A percentile compares a stretch with the other conserved stretches of the same genome.
These are phyloP conservation scores for Canis aureus DNA, from an alignment of 2,113 vertebrate species.

Conservation along the genomic window DNA sequence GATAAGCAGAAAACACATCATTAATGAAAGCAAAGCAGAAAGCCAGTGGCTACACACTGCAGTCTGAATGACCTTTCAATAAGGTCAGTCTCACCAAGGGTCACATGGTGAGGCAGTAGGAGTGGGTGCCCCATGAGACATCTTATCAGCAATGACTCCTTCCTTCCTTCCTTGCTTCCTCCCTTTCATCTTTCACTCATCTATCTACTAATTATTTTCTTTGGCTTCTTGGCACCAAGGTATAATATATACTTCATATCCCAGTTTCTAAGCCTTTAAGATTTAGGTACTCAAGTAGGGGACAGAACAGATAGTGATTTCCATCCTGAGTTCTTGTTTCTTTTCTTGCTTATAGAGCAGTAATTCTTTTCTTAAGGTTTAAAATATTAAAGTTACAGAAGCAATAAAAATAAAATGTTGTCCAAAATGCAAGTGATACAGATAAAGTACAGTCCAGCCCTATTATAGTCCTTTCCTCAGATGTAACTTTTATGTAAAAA, in stretches of 20 bases:
- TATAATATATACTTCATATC: background rate
- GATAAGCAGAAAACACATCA: background rate
- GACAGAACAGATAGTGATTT: background rate
- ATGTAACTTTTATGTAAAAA: too few relatives aligned
- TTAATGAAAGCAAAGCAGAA: background rate
- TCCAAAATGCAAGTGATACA: too few relatives aligned
- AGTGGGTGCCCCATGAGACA: background rate
- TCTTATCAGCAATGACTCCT: background rate
- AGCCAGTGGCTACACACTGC: background rate
- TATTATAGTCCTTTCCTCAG: too few relatives aligned
- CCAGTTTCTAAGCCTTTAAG: background rate
- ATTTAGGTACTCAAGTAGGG: background rate
- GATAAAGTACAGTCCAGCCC: too few relatives aligned
- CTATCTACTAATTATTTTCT: background rate
- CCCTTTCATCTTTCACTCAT: background rate
- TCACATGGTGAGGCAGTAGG: background rate
- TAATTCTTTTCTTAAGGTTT: background rate
- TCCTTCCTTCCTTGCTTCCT: background rate
- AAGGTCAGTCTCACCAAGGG: background rate
- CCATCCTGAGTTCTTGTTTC: background rate
- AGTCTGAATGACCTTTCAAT: background rate
- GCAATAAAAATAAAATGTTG: too few relatives aligned
- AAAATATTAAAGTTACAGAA: too few relatives aligned
- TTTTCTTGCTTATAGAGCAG: background rate
- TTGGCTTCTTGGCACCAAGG: background rate